Evolutionary conservation across 1,140 invertebrate species (phyloP).

Genomic region (Nixonia krombeini): DNA sequence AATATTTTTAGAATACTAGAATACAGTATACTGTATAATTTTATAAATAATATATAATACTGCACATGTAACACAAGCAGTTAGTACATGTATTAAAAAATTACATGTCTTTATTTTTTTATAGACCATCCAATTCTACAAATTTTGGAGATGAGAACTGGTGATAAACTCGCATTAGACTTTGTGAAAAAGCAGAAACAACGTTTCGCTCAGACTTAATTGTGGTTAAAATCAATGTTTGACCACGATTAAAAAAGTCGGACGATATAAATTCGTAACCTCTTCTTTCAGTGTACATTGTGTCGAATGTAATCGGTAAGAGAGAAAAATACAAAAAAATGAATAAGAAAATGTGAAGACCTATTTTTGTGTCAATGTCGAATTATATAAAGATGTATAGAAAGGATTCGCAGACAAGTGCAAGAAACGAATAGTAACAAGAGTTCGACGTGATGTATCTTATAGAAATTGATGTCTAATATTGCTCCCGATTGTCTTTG

Average conservation of each 20-base stretch:
- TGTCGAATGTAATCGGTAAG: conserved; percentile 47
- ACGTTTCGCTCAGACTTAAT: conserved; percentile 71
- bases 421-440: conserved; percentile 23
- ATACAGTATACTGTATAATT: too few species aligned
- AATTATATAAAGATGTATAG: conserved; percentile 5
- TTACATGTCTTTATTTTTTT: conserved; percentile 53
- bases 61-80: too few species aligned
- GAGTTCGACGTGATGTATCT: conserved; percentile 46
- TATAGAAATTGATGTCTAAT: conserved; percentile 48
- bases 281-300: conserved; percentile 49
- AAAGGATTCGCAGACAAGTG: conserved; percentile 7
- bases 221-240: not conserved
- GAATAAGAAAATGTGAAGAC: conserved; percentile 37
- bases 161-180: conserved; percentile 88
- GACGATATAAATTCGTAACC: not conserved
- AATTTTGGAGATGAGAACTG: conserved; percentile 85
- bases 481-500: not conserved
- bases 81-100: too few species aligned
- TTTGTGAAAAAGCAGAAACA: conserved; percentile 90
- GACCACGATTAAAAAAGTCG: too few species aligned
- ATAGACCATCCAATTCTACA: conserved; percentile 86
- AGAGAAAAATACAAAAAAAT: conserved; percentile 6
- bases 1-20: too few species aligned
- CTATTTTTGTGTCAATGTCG: conserved; percentile 54
- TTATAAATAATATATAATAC: too few species aligned